A percentile compares a stretch with the other conserved stretches of the same genome.
Evolutionary conservation across 2,888 invertebrate genomes (phyloP).

Genomic region (Trachelus troglodyta): DNA sequence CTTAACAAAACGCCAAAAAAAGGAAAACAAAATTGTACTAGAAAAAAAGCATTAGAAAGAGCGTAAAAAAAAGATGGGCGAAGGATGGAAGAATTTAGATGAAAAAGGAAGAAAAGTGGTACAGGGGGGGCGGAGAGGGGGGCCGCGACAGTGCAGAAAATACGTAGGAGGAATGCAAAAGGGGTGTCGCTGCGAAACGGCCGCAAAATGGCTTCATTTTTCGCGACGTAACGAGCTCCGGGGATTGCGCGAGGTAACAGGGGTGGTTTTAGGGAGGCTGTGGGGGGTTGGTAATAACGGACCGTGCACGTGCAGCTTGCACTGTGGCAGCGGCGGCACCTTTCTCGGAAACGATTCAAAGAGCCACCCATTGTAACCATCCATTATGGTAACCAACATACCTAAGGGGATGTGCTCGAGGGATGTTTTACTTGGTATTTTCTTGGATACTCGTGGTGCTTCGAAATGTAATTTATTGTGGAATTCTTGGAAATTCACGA

Average conservation of each 20-base stretch:
- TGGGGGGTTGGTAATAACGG: neutral
- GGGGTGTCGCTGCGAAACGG: slow-evolving; percentile 23
- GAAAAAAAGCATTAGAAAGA: neutral
- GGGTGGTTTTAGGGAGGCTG: neutral
- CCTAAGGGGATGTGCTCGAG: neutral
- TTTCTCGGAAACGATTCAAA: neutral
- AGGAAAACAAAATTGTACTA: too few relatives aligned
- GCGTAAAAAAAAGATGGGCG: neutral
- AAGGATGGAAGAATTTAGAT: neutral
- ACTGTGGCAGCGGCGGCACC: neutral
- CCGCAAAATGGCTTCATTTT: slow-evolving; percentile 39
- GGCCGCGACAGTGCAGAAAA: neutral
- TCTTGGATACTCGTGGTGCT: neutral
- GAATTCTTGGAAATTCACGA: neutral
- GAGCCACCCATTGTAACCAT: neutral
- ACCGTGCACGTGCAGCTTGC: neutral
- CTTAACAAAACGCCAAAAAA: too few relatives aligned
- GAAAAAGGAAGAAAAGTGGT: neutral
- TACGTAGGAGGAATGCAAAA: slow-evolving; percentile 19
- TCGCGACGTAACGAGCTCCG: slow-evolving; percentile 27
- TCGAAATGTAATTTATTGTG: neutral
- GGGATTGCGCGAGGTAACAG: neutral
- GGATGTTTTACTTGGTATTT: neutral
- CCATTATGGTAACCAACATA: neutral
- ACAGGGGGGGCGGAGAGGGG: neutral